Evolutionary conservation across 1,140 invertebrate species (phyloP).

Genomic region (Eriosoma lanigerum): DNA sequence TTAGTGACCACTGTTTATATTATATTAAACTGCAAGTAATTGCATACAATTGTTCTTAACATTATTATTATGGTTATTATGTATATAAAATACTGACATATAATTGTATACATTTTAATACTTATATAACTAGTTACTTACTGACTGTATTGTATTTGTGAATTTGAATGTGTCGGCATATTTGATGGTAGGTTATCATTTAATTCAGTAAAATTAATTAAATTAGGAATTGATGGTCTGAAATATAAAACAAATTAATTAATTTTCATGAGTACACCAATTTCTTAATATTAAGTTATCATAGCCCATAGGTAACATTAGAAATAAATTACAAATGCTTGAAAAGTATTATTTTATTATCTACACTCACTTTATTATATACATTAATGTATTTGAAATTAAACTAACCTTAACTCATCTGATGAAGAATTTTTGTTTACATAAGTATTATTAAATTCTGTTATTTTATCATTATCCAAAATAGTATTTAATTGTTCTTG

Average conservation of each 20-base stretch:
- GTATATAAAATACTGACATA: no score
- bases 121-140: constrained; percentile 53
- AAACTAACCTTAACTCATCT: constrained; percentile 15
- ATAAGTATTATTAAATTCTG: not conserved
- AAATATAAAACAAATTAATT: not conserved
- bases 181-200: not conserved
- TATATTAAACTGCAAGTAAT: no score
- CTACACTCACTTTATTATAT: no score
- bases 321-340: no score
- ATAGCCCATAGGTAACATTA: no score
- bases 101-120: no score
- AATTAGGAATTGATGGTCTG: not conserved
- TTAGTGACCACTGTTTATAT: no score
- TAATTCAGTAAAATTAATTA: constrained; percentile 5
- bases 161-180: constrained; percentile 7
- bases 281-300: no score
- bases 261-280: no score
- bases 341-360: no score
- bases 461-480: not conserved
- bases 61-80: no score
- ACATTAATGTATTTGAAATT: not conserved
- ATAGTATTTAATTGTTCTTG: constrained; percentile 5
- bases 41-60: no score
- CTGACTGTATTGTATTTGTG: not conserved
- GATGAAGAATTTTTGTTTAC: not conserved